These are phyloP conservation scores for Epizoanthus rinbou DNA, from an alignment of 92 coral and sea anemone species.

Conservation along the genomic window DNA sequence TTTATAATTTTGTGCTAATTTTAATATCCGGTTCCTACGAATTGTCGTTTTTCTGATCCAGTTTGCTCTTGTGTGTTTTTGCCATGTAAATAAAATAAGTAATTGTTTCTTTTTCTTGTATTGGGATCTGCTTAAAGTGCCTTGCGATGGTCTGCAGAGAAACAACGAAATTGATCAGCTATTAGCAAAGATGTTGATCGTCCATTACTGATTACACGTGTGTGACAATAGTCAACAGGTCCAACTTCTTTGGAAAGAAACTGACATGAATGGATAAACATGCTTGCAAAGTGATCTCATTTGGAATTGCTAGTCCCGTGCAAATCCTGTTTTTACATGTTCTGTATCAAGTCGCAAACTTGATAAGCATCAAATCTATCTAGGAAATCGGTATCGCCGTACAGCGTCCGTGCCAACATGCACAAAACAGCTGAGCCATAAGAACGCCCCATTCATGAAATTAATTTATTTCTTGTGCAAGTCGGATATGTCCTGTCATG, in stretches of 20 bases:
- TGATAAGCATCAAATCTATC: background rate
- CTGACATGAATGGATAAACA: background rate
- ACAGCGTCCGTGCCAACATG: background rate
- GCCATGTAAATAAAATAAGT: slow-evolving; percentile 96
- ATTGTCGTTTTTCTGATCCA: slow-evolving; percentile 91
- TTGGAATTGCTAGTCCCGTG: no score
- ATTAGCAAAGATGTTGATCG: background rate
- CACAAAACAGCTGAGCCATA: slow-evolving; percentile 33
- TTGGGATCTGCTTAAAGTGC: slow-evolving; percentile 92
- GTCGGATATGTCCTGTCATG: background rate
- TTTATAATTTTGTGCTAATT: slow-evolving; percentile 21
- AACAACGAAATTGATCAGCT: slow-evolving; percentile 15
- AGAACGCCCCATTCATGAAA: slow-evolving; percentile 13
- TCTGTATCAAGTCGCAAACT: background rate
- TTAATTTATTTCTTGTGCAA: background rate
- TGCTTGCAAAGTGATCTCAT: no score
- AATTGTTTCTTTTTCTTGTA: slow-evolving; percentile 95
- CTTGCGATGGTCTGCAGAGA: slow-evolving; percentile 81
- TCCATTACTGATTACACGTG: slow-evolving; percentile 17
- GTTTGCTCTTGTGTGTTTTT: slow-evolving; percentile 92
- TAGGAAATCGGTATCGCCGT: background rate
- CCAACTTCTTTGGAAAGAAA: background rate
- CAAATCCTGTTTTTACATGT: background rate
- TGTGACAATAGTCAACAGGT: slow-evolving; percentile 1
- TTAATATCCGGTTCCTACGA: background rate